Percentiles rank a stretch among this genome's conserved stretches.
phyloP scores from a whole-genome alignment of 2,113 vertebrate genomes.

The Coryphaenoides rupestris region DNA sequence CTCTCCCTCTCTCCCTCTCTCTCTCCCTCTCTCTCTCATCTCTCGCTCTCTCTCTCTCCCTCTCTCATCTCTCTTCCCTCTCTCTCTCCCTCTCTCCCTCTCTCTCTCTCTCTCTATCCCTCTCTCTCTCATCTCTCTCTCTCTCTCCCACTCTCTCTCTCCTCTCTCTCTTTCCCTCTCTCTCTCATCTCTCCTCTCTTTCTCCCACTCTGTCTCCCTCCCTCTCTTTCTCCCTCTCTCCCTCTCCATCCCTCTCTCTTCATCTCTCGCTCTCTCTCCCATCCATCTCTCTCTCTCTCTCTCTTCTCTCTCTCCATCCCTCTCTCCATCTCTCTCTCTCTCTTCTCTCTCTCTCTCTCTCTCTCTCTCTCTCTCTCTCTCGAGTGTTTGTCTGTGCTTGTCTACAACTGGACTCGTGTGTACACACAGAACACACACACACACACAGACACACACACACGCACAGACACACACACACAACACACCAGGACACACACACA shows the following conservation, averaged over 20 bases:
- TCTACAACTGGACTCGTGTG: too few species aligned
- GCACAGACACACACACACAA: too few species aligned
- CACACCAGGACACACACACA: too few species aligned
- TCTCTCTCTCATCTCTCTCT: neutral
- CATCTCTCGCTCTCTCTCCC: too few species aligned
- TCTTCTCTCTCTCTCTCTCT: slow-evolving; percentile 9
- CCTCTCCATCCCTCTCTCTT: neutral
- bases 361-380: neutral
- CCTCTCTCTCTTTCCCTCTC: slow-evolving; percentile 13
- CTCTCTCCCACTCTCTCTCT: slow-evolving; percentile 29
- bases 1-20: slow-evolving; percentile 10
- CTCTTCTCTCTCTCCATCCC: slow-evolving; percentile 27
- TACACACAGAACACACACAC: too few species aligned
- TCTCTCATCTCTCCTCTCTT: slow-evolving; percentile 1
- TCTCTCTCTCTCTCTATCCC: too few species aligned
- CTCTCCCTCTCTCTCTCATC: neutral
- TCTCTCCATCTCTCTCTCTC: neutral
- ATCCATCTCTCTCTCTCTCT: slow-evolving; percentile 2
- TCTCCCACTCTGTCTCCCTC: slow-evolving; percentile 31
- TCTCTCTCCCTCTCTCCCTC: neutral
- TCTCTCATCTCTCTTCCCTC: too few species aligned
- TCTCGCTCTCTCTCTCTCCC: neutral
- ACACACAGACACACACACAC: too few species aligned
- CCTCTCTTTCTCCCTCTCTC: slow-evolving; percentile 2
- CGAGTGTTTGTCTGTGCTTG: too few species aligned